A percentile compares a stretch with the other conserved stretches of the same genome.
Evolutionary conservation across 2,797 vertebrate species (phyloP).

Genomic region (Notoglanidium macrostoma): DNA sequence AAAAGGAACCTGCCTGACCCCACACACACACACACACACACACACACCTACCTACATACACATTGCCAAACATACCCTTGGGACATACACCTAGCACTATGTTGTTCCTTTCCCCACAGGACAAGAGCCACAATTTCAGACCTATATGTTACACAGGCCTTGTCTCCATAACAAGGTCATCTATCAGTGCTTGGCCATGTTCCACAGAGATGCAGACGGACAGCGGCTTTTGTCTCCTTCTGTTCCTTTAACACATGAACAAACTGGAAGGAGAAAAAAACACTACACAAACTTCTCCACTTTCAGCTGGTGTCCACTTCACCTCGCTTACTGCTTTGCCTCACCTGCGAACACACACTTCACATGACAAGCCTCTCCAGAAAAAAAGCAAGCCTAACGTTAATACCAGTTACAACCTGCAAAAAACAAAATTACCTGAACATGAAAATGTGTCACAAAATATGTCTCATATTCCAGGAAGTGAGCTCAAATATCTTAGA

Average conservation of each 20-base stretch:
- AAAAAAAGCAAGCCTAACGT: neutral
- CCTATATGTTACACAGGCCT: slow-evolving; percentile 56
- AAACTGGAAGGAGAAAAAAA: slow-evolving; percentile 42
- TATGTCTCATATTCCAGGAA: slow-evolving; percentile 31
- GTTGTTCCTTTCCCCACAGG: slow-evolving; percentile 49
- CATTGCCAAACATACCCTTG: slow-evolving; percentile 37
- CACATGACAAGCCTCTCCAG: neutral
- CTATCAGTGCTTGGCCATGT: slow-evolving; percentile 46
- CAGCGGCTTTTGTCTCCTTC: slow-evolving; percentile 45
- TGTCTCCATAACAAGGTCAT: slow-evolving; percentile 49
- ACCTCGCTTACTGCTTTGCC: slow-evolving; percentile 35
- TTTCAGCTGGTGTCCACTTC: slow-evolving; percentile 49
- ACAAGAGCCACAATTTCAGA: slow-evolving; percentile 55
- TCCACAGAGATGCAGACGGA: slow-evolving; percentile 37
- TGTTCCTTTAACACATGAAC: slow-evolving; percentile 47
- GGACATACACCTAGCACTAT: slow-evolving; percentile 54
- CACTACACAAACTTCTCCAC: slow-evolving; percentile 27
- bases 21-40: slow-evolving; percentile 37
- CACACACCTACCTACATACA: slow-evolving; percentile 17
- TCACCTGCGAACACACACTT: slow-evolving; percentile 12
- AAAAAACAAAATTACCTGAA: neutral
- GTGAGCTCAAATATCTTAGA: neutral
- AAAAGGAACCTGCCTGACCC: slow-evolving; percentile 45
- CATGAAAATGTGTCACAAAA: slow-evolving; percentile 9
- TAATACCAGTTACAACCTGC: neutral